These are phyloP conservation scores for Zygogramma bicolorata DNA, from an alignment of 2,888 invertebrate species.

Conservation along the genomic window DNA sequence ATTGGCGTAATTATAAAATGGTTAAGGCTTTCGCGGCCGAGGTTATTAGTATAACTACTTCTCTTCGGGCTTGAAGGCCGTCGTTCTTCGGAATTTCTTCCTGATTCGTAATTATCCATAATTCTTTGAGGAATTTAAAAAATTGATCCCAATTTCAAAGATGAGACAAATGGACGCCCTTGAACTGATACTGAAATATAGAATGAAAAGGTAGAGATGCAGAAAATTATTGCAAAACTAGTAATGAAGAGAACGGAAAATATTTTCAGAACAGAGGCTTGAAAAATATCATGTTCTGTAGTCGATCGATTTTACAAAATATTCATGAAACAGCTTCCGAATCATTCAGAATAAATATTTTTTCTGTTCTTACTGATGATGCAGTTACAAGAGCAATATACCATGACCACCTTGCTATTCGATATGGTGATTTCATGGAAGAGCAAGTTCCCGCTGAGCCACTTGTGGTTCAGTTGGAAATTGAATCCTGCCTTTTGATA, in stretches of 20 bases:
- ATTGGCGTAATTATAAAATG: too few species aligned
- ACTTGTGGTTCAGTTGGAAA: too few species aligned
- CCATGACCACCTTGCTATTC: neutral
- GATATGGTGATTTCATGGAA: conserved; percentile 1
- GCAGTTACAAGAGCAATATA: conserved; percentile 3
- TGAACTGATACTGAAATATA: conserved; percentile 11
- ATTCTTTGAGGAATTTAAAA: too few species aligned
- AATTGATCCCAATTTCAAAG: too few species aligned
- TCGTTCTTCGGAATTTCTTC: too few species aligned
- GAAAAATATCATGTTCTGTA: conserved; percentile 1
- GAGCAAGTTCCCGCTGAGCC: too few species aligned
- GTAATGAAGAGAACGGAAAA: neutral
- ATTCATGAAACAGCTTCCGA: conserved; percentile 9
- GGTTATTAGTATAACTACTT: too few species aligned
- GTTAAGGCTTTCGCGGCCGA: too few species aligned
- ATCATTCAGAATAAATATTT: neutral
- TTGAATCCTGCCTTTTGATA: too few species aligned
- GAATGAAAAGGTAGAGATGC: neutral
- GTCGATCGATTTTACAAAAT: neutral
- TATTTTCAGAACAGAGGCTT: neutral
- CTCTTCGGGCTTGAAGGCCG: too few species aligned
- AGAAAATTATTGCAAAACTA: neutral
- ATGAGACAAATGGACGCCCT: conserved; percentile 3
- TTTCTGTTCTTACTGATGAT: conserved; percentile 9
- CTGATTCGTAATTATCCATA: too few species aligned